Evolutionary conservation across 2,797 vertebrate genomes (phyloP).

Genomic region (Esox masquinongy): DNA sequence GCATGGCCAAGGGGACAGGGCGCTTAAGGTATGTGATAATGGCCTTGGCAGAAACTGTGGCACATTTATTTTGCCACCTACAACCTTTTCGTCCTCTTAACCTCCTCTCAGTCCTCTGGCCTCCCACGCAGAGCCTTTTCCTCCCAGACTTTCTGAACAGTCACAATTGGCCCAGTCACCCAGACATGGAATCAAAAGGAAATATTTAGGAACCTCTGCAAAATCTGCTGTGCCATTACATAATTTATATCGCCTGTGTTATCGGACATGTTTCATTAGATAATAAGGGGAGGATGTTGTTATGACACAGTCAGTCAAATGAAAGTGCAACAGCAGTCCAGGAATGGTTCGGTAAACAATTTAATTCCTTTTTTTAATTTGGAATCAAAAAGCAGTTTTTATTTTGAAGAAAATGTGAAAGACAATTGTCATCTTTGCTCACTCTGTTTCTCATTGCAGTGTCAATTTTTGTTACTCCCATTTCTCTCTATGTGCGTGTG

Average conservation of each 20-base stretch:
- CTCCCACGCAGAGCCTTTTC: conserved; percentile 1
- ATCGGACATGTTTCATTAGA: not conserved
- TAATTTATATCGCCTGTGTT: not conserved
- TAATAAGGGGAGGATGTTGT: not conserved
- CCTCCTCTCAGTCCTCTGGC: conserved; percentile 37
- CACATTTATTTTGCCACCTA: conserved; percentile 17
- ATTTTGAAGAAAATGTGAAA: not conserved
- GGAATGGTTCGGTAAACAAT: not conserved
- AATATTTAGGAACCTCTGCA: not conserved
- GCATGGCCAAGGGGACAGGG: conserved; percentile 5
- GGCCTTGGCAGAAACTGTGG: conserved; percentile 29
- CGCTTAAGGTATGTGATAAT: conserved; percentile 35
- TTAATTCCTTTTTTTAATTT: not conserved
- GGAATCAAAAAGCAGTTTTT: not conserved
- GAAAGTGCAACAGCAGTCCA: not conserved
- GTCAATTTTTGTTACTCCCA: not conserved
- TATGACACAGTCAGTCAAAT: not conserved
- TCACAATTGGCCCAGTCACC: not conserved
- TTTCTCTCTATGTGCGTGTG: not conserved
- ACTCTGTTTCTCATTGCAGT: not conserved
- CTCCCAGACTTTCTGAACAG: not conserved
- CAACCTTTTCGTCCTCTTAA: conserved; percentile 7
- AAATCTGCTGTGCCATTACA: not conserved
- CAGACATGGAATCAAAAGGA: not conserved
- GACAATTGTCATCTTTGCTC: not conserved